Evolutionary conservation across 2,888 invertebrate species (phyloP).

Genomic region (Eristalinus sepulchralis): DNA sequence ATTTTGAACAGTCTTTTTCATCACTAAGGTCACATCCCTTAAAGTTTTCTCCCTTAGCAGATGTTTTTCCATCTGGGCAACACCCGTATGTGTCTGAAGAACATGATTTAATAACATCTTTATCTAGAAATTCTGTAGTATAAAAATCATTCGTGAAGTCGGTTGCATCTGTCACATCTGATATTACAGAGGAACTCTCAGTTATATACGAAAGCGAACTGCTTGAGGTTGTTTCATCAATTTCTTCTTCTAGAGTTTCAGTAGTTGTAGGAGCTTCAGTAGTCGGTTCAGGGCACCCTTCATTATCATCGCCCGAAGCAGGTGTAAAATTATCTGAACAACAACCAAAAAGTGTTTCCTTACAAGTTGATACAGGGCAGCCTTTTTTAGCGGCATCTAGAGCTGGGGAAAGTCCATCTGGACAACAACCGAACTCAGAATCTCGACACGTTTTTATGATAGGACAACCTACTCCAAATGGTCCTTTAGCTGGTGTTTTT

Average conservation of each 20-base stretch:
- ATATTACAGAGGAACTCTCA: conserved; percentile 45
- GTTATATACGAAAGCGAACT: conserved; percentile 17
- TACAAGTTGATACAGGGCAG: conserved; percentile 89
- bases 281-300: conserved; percentile 88
- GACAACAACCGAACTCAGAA: conserved; percentile 90
- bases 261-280: conserved; percentile 81
- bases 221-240: conserved; percentile 64
- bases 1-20: conserved; percentile 81
- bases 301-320: conserved; percentile 88
- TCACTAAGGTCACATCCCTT: conserved; percentile 74
- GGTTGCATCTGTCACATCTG: conserved; percentile 68
- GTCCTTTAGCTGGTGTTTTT: conserved; percentile 88
- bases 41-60: conserved; percentile 84
- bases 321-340: conserved; percentile 90
- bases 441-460: conserved; percentile 88
- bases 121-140: conserved; percentile 76
- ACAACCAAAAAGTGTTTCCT: conserved; percentile 92
- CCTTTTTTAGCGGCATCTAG: conserved; percentile 86
- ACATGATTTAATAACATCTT: conserved; percentile 78
- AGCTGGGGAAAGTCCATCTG: conserved; percentile 90
- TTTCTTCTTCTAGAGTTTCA: conserved; percentile 71
- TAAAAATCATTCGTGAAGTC: conserved; percentile 74
- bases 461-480: conserved; percentile 90
- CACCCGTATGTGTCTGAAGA: conserved; percentile 83
- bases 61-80: conserved; percentile 86